Conservation (phyloP, 2,888 invertebrate species). For the Dicycla oo region DNA sequence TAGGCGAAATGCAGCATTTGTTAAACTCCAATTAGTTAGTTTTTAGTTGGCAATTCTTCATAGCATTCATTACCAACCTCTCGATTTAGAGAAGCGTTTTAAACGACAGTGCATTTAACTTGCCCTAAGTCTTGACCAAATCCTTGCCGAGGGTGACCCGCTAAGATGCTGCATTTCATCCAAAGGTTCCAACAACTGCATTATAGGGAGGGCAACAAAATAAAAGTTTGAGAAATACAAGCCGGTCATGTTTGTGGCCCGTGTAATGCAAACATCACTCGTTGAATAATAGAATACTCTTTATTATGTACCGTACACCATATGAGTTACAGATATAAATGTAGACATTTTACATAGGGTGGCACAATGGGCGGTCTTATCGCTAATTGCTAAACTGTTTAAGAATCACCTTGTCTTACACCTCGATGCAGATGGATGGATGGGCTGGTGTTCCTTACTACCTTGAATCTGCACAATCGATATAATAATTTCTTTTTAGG, state of each 20-base stretch:
- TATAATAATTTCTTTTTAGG: too few species aligned
- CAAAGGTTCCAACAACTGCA: neutral
- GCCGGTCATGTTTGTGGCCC: neutral
- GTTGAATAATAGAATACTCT: neutral
- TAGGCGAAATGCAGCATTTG: neutral
- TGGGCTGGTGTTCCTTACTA: neutral
- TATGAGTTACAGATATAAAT: neutral
- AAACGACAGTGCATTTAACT: neutral
- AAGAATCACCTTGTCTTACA: too few species aligned
- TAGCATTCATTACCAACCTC: neutral
- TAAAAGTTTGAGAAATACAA: neutral
- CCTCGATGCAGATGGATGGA: neutral
- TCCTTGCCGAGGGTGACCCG: neutral
- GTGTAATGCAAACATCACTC: neutral
- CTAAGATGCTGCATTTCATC: neutral
- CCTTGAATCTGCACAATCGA: neutral
- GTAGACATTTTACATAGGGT: neutral
- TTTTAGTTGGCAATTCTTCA: neutral
- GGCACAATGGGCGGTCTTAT: neutral
- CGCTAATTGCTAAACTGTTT: neutral
- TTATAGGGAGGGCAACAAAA: neutral
- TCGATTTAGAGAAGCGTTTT: neutral
- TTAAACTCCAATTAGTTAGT: neutral
- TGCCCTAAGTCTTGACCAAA: neutral
- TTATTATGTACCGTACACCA: neutral